A percentile compares a stretch with the other conserved stretches of the same genome.
Evolutionary conservation across 2,888 invertebrate genomes (phyloP).

Genomic region (Tryphoninae sp.): DNA sequence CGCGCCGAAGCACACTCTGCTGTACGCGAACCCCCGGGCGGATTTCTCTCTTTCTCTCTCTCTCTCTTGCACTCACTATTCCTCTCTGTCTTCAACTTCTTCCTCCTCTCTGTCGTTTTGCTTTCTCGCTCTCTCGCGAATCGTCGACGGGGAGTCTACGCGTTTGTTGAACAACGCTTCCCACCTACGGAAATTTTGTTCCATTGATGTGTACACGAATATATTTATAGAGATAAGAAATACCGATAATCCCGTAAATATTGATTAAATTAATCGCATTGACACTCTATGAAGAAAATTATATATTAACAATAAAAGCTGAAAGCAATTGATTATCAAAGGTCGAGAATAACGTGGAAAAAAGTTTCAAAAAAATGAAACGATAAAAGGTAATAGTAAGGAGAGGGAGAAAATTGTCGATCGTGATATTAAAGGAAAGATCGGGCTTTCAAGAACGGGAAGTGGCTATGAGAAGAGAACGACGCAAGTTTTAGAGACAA

Average conservation of each 20-base stretch:
- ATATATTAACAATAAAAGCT: background rate
- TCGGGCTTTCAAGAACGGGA: constrained; percentile 17
- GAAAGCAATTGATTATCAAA: no score
- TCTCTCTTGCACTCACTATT: background rate
- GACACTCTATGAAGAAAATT: constrained; percentile 1
- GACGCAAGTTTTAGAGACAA: constrained; percentile 46
- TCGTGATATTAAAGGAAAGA: background rate
- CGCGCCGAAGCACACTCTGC: constrained; percentile 42
- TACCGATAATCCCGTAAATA: constrained; percentile 27
- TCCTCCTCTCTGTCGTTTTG: background rate
- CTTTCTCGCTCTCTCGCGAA: constrained; percentile 12
- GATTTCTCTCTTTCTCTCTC: constrained; percentile 26
- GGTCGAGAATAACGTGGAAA: no score
- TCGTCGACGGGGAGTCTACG: constrained; percentile 45
- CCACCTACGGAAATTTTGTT: constrained; percentile 31
- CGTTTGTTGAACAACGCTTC: constrained; percentile 28
- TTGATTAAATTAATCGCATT: background rate
- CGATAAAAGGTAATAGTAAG: constrained; percentile 4
- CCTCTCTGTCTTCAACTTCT: background rate
- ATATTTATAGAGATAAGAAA: constrained; percentile 22
- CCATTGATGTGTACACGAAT: background rate
- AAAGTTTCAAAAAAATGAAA: no score
- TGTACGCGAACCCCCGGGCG: constrained; percentile 48
- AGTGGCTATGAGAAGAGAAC: constrained; percentile 40
- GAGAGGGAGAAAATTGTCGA: background rate